Evolutionary conservation across 2,888 invertebrate species (phyloP).

Genomic region (Nomada goodeniana): DNA sequence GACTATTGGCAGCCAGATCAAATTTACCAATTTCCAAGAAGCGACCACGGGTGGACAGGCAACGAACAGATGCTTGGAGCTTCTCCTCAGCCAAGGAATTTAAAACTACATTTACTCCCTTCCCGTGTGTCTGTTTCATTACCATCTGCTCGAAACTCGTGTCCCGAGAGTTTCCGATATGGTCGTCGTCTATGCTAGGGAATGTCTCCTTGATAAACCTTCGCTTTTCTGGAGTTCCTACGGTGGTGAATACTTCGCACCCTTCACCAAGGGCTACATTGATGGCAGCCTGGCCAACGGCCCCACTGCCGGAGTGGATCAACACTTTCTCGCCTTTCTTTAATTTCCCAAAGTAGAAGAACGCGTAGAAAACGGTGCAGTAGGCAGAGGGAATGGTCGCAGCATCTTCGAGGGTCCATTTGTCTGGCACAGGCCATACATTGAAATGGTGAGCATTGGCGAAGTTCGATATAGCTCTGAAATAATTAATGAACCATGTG

Average conservation of each 20-base stretch:
- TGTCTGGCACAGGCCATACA: constrained; percentile 86
- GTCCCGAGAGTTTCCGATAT: constrained; percentile 95
- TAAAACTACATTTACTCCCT: constrained; percentile 95
- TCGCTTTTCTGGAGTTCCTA: constrained; percentile 86
- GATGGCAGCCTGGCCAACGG: constrained; percentile 90
- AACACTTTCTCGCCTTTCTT: constrained; percentile 84
- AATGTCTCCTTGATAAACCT: constrained; percentile 86
- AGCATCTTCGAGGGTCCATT: constrained; percentile 88
- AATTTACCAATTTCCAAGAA: constrained; percentile 95
- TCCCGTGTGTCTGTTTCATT: constrained; percentile 91
- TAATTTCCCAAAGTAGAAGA: constrained; percentile 86
- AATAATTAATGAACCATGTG: background rate
- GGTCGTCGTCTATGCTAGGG: constrained; percentile 86
- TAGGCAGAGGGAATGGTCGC: constrained; percentile 89
- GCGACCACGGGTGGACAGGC: constrained; percentile 87
- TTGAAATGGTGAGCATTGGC: background rate
- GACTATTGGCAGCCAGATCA: constrained; percentile 89
- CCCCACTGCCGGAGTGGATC: constrained; percentile 86
- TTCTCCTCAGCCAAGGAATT: constrained; percentile 98
- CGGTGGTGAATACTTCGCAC: constrained; percentile 87
- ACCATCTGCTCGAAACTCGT: constrained; percentile 95
- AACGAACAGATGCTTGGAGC: constrained; percentile 89
- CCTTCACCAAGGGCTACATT: constrained; percentile 86
- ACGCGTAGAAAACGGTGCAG: constrained; percentile 87
- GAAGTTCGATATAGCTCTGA: constrained; percentile 48